Evolutionary conservation across 2,888 invertebrate species (phyloP).

Genomic region (Hirtodrosophila trivittata): DNA sequence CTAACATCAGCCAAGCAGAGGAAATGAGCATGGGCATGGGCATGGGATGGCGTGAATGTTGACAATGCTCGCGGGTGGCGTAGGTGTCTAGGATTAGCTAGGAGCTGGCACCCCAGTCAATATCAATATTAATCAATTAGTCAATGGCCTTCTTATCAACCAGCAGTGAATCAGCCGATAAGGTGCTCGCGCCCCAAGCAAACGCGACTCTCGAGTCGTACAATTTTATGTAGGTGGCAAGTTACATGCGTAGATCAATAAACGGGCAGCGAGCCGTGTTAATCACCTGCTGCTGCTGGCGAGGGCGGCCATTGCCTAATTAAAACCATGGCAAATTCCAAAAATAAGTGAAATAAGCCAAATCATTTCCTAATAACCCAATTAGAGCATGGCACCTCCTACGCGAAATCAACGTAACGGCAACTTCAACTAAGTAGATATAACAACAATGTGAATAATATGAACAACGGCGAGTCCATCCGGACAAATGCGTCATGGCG

Average conservation of each 20-base stretch:
- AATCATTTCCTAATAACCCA: conserved; percentile 75
- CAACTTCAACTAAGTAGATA: conserved; percentile 4
- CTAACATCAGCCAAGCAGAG: background rate
- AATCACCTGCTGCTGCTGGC: conserved; percentile 46
- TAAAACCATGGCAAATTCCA: conserved; percentile 60
- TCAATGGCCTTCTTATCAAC: conserved; percentile 39
- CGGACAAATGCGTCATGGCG: conserved; percentile 59
- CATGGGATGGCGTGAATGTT: background rate
- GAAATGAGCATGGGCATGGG: background rate
- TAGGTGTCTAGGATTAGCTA: conserved; percentile 1
- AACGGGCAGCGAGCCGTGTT: conserved; percentile 37
- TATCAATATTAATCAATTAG: conserved; percentile 60
- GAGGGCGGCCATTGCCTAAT: conserved; percentile 41
- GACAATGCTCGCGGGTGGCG: background rate
- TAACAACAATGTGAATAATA: conserved; percentile 5
- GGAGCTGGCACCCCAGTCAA: background rate
- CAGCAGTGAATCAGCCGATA: conserved; percentile 52
- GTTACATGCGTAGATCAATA: conserved; percentile 49
- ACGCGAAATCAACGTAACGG: conserved; percentile 32
- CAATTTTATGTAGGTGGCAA: conserved; percentile 43
- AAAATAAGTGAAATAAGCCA: conserved; percentile 56
- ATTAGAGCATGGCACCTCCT: conserved; percentile 59
- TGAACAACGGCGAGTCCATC: conserved; percentile 15
- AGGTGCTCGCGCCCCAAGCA: no score
- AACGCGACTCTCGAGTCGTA: no score